These are phyloP conservation scores for Nemapogon koenigi DNA, from an alignment of 2,888 invertebrate genomes.

Conservation along the genomic window DNA sequence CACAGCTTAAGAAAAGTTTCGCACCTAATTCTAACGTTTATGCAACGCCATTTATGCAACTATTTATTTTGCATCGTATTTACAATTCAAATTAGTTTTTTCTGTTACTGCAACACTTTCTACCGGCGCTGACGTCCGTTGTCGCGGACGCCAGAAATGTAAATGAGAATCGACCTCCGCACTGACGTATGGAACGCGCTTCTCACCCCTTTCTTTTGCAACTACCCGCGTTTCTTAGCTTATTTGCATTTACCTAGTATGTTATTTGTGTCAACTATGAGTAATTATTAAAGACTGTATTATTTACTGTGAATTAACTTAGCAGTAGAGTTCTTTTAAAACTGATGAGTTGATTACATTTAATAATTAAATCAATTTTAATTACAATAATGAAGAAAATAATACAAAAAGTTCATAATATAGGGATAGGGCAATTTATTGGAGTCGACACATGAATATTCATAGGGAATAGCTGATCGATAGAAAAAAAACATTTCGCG, in stretches of 20 bases:
- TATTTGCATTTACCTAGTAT: constrained; percentile 4
- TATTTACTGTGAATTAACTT: no score
- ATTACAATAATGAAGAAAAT: no score
- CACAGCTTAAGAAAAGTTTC: no score
- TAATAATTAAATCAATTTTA: no score
- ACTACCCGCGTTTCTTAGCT: constrained; percentile 38
- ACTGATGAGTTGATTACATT: no score
- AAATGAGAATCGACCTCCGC: constrained; percentile 58
- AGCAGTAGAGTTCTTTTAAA: no score
- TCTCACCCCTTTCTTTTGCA: constrained; percentile 59
- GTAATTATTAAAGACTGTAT: no score
- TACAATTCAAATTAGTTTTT: constrained; percentile 57
- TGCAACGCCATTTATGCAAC: constrained; percentile 45
- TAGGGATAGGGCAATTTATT: no score
- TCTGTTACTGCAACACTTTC: constrained; percentile 54
- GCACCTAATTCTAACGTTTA: constrained; percentile 46
- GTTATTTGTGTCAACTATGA: constrained; percentile 9
- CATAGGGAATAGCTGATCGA: constrained; percentile 62
- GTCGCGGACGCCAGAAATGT: constrained; percentile 48
- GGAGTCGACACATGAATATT: constrained; percentile 51
- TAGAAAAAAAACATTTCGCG: constrained; percentile 62
- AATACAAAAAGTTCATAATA: no score
- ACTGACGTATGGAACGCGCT: constrained; percentile 53
- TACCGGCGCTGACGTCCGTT: constrained; percentile 54
- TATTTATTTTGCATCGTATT: constrained; percentile 53